Evolutionary conservation across 2,113 vertebrate species (phyloP).

Genomic region (Hylia prasina): DNA sequence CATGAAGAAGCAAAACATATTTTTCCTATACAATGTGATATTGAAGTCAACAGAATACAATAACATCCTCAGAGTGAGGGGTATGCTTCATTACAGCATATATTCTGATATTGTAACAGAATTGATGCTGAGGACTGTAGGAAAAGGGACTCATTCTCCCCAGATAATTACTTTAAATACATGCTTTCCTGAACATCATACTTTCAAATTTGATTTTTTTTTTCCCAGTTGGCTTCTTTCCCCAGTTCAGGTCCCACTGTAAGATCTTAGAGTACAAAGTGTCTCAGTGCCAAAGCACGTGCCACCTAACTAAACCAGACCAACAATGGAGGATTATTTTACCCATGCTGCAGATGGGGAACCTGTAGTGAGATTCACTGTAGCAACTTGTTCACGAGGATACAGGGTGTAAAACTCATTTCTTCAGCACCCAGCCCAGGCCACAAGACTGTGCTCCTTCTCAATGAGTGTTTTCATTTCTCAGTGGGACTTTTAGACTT

Average conservation of each 20-base stretch:
- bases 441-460: background rate
- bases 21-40: fast-evolving
- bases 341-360: background rate
- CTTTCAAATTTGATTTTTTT: background rate
- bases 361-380: background rate
- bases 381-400: background rate
- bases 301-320: background rate
- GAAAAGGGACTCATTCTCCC: background rate
- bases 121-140: background rate
- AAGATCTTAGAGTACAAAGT: background rate
- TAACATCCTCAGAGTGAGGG: background rate
- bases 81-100: background rate
- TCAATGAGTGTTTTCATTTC: background rate
- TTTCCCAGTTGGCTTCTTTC: background rate
- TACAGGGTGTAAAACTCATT: background rate
- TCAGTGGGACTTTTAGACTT: background rate
- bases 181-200: background rate
- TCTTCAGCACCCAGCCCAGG: background rate
- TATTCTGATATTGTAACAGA: background rate
- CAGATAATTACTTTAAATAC: background rate
- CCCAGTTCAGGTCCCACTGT: background rate
- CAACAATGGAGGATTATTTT: background rate
- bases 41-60: background rate
- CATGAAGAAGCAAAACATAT: background rate
- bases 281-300: background rate